Conservation (phyloP, 2,797 vertebrate species). For the Mus spretus region DNA sequence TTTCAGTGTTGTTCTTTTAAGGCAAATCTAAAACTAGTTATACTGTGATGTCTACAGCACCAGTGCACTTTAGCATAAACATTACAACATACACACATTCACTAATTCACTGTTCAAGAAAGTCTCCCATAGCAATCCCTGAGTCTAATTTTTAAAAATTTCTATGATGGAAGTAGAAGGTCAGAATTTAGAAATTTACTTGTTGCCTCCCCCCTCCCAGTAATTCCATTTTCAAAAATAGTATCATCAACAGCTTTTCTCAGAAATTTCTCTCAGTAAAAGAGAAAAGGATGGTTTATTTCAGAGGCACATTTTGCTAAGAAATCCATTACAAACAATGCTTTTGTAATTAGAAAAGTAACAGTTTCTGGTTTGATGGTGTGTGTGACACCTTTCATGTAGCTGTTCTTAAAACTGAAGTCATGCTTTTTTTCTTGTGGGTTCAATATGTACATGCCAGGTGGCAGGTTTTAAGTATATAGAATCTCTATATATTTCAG, state of each 20-base stretch:
- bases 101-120: neutral
- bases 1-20: neutral
- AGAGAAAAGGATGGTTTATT: neutral
- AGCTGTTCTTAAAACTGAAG: neutral
- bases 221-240: neutral
- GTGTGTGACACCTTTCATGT: neutral
- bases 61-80: neutral
- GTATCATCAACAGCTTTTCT: neutral
- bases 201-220: neutral
- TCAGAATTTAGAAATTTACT: conserved; percentile 27
- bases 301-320: neutral
- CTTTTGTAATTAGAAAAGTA: neutral
- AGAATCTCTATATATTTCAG: neutral
- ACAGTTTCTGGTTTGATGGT: neutral
- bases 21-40: neutral
- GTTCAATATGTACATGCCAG: neutral
- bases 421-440: neutral
- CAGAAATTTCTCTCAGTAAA: neutral
- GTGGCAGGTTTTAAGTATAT: neutral
- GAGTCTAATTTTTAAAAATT: neutral
- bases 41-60: too few relatives aligned
- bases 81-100: too few relatives aligned
- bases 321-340: neutral
- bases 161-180: neutral
- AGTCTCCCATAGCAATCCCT: neutral